These are phyloP conservation scores for Eledone cirrhosa DNA, from an alignment of 2,888 invertebrate species.

Conservation along the genomic window DNA sequence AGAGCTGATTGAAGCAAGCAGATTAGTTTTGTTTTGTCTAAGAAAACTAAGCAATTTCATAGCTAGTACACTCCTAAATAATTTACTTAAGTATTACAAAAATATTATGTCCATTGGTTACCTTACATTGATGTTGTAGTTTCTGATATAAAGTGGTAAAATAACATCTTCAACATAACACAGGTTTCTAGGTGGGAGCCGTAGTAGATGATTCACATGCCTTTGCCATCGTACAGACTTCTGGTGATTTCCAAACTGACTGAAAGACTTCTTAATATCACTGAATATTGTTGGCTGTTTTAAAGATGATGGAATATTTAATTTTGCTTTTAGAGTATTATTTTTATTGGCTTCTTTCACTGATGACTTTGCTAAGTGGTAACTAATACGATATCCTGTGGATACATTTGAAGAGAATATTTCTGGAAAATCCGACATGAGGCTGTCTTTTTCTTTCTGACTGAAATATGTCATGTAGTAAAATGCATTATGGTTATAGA, in stretches of 20 bases:
- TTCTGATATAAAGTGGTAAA: slow-evolving; percentile 42
- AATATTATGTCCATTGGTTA: slow-evolving; percentile 31
- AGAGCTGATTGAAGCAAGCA: too few relatives aligned
- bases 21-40: too few relatives aligned
- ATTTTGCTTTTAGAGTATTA: too few relatives aligned
- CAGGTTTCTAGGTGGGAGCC: slow-evolving; percentile 42
- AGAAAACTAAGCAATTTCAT: too few relatives aligned
- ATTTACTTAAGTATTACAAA: background rate
- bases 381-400: too few relatives aligned
- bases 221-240: too few relatives aligned
- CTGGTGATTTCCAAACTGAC: too few relatives aligned
- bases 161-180: slow-evolving; percentile 49
- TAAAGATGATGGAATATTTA: too few relatives aligned
- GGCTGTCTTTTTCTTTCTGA: background rate
- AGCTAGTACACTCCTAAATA: background rate
- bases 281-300: too few relatives aligned
- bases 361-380: too few relatives aligned
- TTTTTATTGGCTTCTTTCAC: too few relatives aligned
- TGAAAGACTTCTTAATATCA: too few relatives aligned
- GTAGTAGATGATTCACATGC: slow-evolving; percentile 34
- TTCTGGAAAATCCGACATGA: background rate
- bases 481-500: slow-evolving; percentile 17
- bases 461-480: slow-evolving; percentile 8
- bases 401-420: background rate
- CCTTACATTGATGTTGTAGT: slow-evolving; percentile 46